A percentile compares a stretch with the other conserved stretches of the same genome.
phyloP scores from a whole-genome alignment of 2,113 vertebrate species.

The Solea senegalensis region DNA sequence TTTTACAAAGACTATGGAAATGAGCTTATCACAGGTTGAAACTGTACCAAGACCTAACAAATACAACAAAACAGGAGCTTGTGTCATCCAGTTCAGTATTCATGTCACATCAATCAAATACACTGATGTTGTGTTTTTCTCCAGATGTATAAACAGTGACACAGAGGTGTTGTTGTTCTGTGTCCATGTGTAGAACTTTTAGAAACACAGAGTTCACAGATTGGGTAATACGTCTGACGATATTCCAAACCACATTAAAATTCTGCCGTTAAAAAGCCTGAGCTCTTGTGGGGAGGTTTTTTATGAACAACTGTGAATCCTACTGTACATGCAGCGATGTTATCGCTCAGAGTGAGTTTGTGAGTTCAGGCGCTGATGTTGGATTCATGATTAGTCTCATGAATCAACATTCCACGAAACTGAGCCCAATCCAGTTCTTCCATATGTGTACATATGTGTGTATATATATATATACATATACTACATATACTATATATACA shows the following conservation, averaged over 20 bases:
- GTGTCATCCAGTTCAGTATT: neutral
- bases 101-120: neutral
- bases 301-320: neutral
- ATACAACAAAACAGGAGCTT: slow-evolving; percentile 1
- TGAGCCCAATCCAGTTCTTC: slow-evolving; percentile 8
- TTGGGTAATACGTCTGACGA: neutral
- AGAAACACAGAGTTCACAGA: neutral
- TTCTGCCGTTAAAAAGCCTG: neutral
- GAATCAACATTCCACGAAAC: neutral
- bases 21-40: slow-evolving; percentile 3
- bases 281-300: neutral
- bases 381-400: slow-evolving; percentile 17
- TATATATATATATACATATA: too few relatives aligned
- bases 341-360: slow-evolving; percentile 15
- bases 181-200: neutral
- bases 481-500: too few relatives aligned
- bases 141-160: neutral
- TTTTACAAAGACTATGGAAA: neutral
- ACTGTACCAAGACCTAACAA: neutral
- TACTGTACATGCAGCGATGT: neutral
- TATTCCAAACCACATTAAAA: slow-evolving; percentile 7
- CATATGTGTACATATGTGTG: neutral
- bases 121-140: neutral
- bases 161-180: neutral
- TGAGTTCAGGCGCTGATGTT: slow-evolving; percentile 26